A percentile compares a stretch with the other conserved stretches of the same genome.
phyloP scores from a whole-genome alignment of 2,888 invertebrate species.

The Mystacides longicornis region DNA sequence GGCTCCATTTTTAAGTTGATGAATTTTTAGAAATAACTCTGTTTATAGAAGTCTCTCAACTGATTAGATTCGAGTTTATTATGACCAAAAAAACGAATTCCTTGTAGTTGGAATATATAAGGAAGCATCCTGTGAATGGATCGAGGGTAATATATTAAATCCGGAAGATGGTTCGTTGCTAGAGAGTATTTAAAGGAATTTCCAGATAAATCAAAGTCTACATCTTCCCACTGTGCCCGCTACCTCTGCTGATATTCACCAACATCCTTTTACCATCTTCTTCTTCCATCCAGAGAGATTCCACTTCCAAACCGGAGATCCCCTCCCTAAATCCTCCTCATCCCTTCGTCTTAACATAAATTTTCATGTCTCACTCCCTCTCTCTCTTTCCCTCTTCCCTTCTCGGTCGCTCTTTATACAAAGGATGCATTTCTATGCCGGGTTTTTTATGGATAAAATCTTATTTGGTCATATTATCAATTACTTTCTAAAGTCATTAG shows the following conservation, averaged over 20 bases:
- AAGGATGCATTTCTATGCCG: no score
- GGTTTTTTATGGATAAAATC: no score
- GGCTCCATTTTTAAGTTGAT: no score
- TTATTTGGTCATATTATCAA: no score
- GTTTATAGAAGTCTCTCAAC: background rate
- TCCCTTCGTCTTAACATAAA: background rate
- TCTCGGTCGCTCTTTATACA: background rate
- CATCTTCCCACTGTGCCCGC: background rate
- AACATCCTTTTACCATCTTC: background rate
- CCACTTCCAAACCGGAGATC: conserved; percentile 2
- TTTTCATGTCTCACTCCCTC: background rate
- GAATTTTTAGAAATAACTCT: no score
- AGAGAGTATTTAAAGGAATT: conserved; percentile 26
- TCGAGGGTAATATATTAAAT: conserved; percentile 25
- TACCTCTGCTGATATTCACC: background rate
- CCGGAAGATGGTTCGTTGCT: conserved; percentile 23
- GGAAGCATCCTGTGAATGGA: background rate
- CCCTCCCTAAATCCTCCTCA: no score
- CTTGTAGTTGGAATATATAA: no score
- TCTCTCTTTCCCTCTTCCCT: background rate
- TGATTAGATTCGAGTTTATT: no score
- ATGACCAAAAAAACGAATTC: no score
- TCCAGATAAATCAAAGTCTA: conserved; percentile 24
- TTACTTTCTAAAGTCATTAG: no score
- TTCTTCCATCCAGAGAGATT: background rate